These are phyloP conservation scores for Pteropus alecto DNA, from an alignment of 2,113 vertebrate genomes.

Conservation along the genomic window DNA sequence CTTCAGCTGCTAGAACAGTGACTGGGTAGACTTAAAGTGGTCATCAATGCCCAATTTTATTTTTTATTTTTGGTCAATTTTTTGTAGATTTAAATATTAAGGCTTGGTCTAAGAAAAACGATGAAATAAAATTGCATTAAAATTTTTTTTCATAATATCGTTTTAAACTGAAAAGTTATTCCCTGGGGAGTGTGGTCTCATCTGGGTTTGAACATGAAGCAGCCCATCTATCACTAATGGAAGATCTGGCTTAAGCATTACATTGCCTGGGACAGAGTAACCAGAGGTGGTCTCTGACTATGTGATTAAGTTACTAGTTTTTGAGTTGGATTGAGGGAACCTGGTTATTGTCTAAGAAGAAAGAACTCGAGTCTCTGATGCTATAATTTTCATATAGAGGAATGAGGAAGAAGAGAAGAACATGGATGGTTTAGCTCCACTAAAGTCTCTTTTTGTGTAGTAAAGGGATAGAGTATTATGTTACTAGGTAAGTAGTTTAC, in stretches of 20 bases:
- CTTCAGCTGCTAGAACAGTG: not conserved
- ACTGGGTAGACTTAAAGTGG: not conserved
- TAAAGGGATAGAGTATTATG: not conserved
- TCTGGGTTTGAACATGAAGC: not conserved
- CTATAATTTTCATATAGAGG: not conserved
- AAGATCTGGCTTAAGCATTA: not conserved
- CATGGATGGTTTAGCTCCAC: not conserved
- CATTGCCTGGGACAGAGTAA: not conserved
- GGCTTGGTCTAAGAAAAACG: not conserved
- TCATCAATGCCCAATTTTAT: not conserved
- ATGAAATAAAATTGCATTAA: constrained; percentile 15
- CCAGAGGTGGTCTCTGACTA: not conserved
- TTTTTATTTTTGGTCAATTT: not conserved
- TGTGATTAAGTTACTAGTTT: not conserved
- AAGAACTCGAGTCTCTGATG: not conserved
- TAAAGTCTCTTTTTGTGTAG: not conserved
- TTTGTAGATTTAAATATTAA: not conserved
- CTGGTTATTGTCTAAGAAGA: not conserved
- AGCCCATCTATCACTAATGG: not conserved
- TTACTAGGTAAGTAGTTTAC: not conserved
- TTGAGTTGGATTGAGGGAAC: not conserved
- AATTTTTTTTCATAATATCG: not conserved
- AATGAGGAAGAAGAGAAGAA: not conserved
- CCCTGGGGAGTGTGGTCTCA: not conserved
- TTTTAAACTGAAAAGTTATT: not conserved